Evolutionary conservation across 2,888 invertebrate species (phyloP).

Genomic region (Alloscopus bannaensis): DNA sequence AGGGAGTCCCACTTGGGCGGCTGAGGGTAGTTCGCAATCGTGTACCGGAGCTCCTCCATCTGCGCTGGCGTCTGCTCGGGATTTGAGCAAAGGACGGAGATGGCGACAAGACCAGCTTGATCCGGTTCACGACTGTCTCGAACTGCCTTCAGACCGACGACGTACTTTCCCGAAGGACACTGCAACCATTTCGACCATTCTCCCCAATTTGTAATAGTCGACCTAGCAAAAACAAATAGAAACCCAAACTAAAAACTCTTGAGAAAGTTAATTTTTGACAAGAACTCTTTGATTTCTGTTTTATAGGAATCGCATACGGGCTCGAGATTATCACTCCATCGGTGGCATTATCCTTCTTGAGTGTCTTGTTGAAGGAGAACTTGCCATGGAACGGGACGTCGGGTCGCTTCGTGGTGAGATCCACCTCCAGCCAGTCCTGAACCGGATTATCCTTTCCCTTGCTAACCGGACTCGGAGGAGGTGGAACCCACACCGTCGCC

Average conservation of each 20-base stretch:
- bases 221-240: neutral
- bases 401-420: neutral
- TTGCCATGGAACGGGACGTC: conserved; percentile 20
- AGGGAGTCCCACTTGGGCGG: neutral
- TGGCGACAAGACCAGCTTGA: conserved; percentile 43
- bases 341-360: neutral
- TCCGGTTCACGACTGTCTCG: conserved; percentile 16
- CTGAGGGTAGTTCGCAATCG: neutral
- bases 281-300: neutral
- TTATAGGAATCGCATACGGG: neutral
- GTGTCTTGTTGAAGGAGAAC: neutral
- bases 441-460: conserved; percentile 11
- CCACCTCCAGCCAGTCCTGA: neutral
- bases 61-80: neutral
- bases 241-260: neutral
- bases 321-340: neutral
- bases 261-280: neutral
- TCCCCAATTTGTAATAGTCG: conserved; percentile 47
- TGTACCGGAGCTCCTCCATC: neutral
- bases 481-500: conserved; percentile 50
- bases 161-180: conserved; percentile 45
- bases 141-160: conserved; percentile 43
- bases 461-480: neutral
- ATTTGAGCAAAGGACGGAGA: conserved; percentile 19
- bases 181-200: conserved; percentile 42